Evolutionary conservation across 1,140 invertebrate genomes (phyloP), one percentile per base, ranked within the genome.

Genomic region (Philaenus spumarius): DNA sequence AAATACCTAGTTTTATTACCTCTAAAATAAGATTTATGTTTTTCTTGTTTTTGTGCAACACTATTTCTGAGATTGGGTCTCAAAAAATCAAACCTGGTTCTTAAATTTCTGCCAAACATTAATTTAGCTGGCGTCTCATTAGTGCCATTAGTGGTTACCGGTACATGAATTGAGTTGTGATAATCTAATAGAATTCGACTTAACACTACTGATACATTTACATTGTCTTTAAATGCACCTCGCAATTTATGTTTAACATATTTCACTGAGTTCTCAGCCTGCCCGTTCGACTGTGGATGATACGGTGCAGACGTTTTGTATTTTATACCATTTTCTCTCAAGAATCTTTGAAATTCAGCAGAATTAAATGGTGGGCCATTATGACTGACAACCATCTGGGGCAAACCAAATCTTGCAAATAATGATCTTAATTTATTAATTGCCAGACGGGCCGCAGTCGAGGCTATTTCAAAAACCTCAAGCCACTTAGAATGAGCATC

Each of bases 321-420:
- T 48, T 55, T 58, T 11, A 72, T 70, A 9, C 62, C n/a, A n/a
- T n/a, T n/a, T n/a, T n/a, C n/a, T n/a, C n/a, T n/a, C n/a, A n/a
- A n/a, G n/a, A n/a, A n/a, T 63, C 61, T 71, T 67, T 30, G 39
- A 63, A n/a, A 48, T 58, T 11, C 73, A 59, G 43, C 62, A 55
- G 61, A 69, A 7, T 45, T 45, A 15, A 45, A 45, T 45, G 42
- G 7, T 6, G 15, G 42, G 20, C 42, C 42, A 6, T 45, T 45
- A 45, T 45, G 14, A 45, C 7, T 45, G 7, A 15, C 14, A 15
- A 45, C 15, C 42, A 15, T 15, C 5, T 15, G 15, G 5, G 42
- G 42, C 20, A 7, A 45, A 45, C 7, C 42, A 45, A 45, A 45
- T 19, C 42, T 5, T 9, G 42, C 7, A 45, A 45, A 45, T 45